Conservation (phyloP, 2,888 invertebrate genomes). For the Dendrolimus houi region DNA sequence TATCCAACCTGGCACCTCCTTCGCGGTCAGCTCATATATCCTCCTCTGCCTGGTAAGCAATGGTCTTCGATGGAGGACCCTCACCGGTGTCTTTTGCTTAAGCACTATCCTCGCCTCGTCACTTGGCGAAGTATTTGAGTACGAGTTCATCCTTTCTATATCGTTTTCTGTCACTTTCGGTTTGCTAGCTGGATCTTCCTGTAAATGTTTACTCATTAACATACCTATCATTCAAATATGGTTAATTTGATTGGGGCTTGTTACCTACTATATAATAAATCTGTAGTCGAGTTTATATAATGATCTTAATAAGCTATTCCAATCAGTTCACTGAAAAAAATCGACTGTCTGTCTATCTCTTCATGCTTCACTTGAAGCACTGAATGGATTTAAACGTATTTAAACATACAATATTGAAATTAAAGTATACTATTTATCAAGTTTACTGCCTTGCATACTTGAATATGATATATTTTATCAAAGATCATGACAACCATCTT, state of each 20-base stretch:
- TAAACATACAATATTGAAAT: too few relatives aligned
- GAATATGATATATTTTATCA: too few relatives aligned
- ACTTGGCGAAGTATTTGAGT: slow-evolving; percentile 25
- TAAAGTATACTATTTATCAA: too few relatives aligned
- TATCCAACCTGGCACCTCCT: slow-evolving; percentile 54
- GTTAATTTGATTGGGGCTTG: too few relatives aligned
- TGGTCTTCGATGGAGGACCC: slow-evolving; percentile 92
- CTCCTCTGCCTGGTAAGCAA: slow-evolving; percentile 80
- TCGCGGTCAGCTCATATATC: slow-evolving; percentile 78
- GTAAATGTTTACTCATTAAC: background rate
- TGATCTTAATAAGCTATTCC: background rate
- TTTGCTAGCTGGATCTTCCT: slow-evolving; percentile 8
- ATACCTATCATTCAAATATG: too few relatives aligned
- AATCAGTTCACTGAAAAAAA: too few relatives aligned
- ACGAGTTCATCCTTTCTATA: slow-evolving; percentile 64
- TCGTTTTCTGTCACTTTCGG: slow-evolving; percentile 59
- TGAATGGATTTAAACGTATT: too few relatives aligned
- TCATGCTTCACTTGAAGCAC: too few relatives aligned
- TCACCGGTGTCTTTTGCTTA: slow-evolving; percentile 90
- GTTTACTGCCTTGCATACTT: too few relatives aligned
- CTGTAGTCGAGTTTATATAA: background rate
- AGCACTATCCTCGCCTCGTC: slow-evolving; percentile 72
- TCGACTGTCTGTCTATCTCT: too few relatives aligned
- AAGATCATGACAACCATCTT: too few relatives aligned
- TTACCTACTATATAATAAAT: background rate